Conservation (phyloP, 2,888 invertebrate species). For the Caenorhabditis wallacei region DNA sequence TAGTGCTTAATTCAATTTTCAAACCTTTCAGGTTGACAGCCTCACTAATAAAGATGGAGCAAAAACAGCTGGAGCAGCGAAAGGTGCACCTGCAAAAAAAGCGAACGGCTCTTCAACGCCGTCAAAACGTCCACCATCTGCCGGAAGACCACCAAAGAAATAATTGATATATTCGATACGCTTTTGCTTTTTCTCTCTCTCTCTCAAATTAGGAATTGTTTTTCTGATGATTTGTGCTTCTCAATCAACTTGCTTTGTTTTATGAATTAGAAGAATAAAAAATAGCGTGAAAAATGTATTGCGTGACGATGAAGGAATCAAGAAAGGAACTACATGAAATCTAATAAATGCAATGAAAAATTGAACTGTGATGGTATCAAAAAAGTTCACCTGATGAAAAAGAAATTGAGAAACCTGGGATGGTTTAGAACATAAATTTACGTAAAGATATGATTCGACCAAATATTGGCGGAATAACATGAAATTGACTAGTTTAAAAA, state of each 20-base stretch:
- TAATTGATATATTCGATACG: conserved; percentile 21
- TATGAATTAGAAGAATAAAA: conserved; percentile 6
- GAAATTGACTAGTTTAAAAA: conserved; percentile 39
- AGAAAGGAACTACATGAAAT: conserved; percentile 13
- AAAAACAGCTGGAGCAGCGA: conserved; percentile 48
- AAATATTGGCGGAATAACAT: conserved; percentile 55
- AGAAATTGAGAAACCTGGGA: conserved; percentile 40
- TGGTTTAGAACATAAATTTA: conserved; percentile 37
- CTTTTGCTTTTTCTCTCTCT: conserved; percentile 37
- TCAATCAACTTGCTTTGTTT: not conserved
- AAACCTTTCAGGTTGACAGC: conserved; percentile 51
- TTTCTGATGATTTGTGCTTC: conserved; percentile 14
- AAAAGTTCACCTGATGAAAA: conserved; percentile 46
- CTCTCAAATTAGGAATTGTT: conserved; percentile 31
- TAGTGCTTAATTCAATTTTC: not conserved
- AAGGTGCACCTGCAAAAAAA: conserved; percentile 63
- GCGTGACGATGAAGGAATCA: conserved; percentile 15
- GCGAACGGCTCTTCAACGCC: conserved; percentile 60
- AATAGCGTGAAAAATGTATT: conserved; percentile 19
- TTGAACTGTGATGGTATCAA: conserved; percentile 28
- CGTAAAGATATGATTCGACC: conserved; percentile 52
- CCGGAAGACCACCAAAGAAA: conserved; percentile 59
- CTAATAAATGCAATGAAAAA: conserved; percentile 26
- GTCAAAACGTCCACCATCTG: conserved; percentile 59
- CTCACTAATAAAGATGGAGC: conserved; percentile 59